Conservation (phyloP, 2,113 vertebrate genomes). For the Enhydra lutris region DNA sequence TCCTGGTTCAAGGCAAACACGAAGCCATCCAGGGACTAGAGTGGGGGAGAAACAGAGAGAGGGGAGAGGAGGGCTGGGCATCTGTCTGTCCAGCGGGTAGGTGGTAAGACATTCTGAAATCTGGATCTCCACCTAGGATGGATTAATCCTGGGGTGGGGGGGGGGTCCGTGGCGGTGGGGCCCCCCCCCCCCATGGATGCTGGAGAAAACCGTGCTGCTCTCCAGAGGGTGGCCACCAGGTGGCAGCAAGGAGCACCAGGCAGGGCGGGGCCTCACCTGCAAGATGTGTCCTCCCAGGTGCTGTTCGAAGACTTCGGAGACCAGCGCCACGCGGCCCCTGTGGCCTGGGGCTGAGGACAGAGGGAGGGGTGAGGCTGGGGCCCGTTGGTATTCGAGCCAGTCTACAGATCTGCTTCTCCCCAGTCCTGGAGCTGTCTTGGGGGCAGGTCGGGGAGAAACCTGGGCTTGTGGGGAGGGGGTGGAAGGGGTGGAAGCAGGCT, state of each 20-base stretch:
- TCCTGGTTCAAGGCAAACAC: conserved; percentile 94
- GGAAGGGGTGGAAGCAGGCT: not conserved
- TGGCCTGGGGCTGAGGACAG: conserved; percentile 60
- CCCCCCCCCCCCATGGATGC: not conserved
- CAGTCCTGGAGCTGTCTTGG: not conserved
- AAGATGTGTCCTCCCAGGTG: conserved; percentile 92
- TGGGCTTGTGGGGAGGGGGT: not conserved
- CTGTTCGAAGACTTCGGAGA: conserved; percentile 90
- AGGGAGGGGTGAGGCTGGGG: not conserved
- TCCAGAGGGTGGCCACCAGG: not conserved
- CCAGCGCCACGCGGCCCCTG: conserved; percentile 82
- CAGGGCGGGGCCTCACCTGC: conserved; percentile 82
- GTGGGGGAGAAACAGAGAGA: conserved; percentile 52
- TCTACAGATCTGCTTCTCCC: not conserved
- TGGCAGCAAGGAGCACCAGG: conserved; percentile 44
- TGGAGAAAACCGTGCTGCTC: not conserved
- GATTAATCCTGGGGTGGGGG: not conserved
- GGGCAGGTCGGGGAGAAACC: not conserved
- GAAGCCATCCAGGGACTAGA: conserved; percentile 93
- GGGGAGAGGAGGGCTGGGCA: not conserved
- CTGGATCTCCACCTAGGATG: not conserved
- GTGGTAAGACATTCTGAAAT: not conserved
- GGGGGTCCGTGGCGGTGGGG: not conserved
- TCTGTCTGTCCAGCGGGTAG: not conserved
- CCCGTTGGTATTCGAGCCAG: not conserved